phyloP scores from a whole-genome alignment of 2,797 vertebrate species.

The Micropoecilia bifurca region DNA sequence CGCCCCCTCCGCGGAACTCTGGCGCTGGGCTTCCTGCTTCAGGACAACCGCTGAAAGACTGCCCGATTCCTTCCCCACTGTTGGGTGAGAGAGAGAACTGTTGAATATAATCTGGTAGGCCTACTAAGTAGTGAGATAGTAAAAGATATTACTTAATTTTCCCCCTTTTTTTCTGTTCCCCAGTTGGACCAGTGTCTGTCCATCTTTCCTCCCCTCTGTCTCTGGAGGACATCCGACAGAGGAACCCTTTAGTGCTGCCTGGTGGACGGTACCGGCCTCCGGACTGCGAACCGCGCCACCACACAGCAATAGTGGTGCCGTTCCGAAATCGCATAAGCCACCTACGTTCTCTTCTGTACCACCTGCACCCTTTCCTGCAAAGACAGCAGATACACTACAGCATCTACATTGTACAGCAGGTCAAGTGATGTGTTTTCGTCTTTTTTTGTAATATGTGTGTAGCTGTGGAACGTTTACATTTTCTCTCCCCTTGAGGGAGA shows the following conservation, averaged over 20 bases:
- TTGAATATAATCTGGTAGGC: background rate
- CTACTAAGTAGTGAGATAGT: background rate
- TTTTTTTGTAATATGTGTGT: background rate
- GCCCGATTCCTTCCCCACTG: slow-evolving; percentile 89
- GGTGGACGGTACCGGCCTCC: slow-evolving; percentile 90
- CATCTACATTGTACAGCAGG: slow-evolving; percentile 98
- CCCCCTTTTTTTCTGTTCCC: slow-evolving; percentile 7
- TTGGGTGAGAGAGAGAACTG: slow-evolving; percentile 82
- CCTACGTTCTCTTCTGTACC: slow-evolving; percentile 92
- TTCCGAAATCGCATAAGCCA: slow-evolving; percentile 92
- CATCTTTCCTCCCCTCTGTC: slow-evolving; percentile 86
- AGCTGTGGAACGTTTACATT: background rate
- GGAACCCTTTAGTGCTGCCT: slow-evolving; percentile 86
- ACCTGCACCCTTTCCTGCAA: slow-evolving; percentile 95
- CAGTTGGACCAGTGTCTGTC: slow-evolving; percentile 93
- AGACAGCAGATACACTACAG: slow-evolving; percentile 95
- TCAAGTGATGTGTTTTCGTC: slow-evolving; percentile 48
- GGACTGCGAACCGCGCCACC: slow-evolving; percentile 87
- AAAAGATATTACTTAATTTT: background rate
- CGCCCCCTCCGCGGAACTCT: slow-evolving; percentile 71
- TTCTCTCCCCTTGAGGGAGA: background rate
- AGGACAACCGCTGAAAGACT: slow-evolving; percentile 79
- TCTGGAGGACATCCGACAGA: slow-evolving; percentile 86
- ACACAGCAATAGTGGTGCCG: slow-evolving; percentile 92
- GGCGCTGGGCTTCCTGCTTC: slow-evolving; percentile 62